Conservation (phyloP, 2,797 vertebrate genomes). For the Pseudochirops cupreus region DNA sequence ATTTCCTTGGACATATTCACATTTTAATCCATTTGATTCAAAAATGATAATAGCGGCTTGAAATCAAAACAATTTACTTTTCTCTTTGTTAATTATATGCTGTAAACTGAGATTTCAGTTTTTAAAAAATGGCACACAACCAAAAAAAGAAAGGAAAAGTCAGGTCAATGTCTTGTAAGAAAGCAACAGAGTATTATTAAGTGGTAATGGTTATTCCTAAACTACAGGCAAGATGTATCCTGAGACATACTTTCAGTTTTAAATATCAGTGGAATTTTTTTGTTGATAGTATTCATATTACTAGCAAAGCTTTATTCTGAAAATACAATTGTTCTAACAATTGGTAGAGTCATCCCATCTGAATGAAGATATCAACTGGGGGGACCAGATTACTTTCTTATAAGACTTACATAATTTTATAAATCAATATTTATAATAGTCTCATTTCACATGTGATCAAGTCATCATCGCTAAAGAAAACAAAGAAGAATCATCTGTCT, state of each 20-base stretch:
- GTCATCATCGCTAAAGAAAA: constrained; percentile 20
- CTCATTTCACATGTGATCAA: constrained; percentile 34
- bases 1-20: neutral
- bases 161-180: constrained; percentile 24
- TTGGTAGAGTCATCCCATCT: neutral
- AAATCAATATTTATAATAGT: constrained; percentile 45
- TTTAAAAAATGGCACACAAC: neutral
- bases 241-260: constrained; percentile 40
- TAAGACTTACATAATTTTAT: constrained; percentile 27
- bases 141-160: constrained; percentile 18
- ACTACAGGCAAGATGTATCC: constrained; percentile 30
- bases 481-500: constrained; percentile 34
- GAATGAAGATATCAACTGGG: neutral
- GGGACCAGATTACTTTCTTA: constrained; percentile 15
- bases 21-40: constrained; percentile 32
- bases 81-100: constrained; percentile 5
- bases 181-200: constrained; percentile 40
- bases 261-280: constrained; percentile 52
- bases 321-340: constrained; percentile 29
- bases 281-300: constrained; percentile 53
- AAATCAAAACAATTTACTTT: constrained; percentile 48
- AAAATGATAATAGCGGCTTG: constrained; percentile 44
- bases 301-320: constrained; percentile 34
- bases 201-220: constrained; percentile 40
- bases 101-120: constrained; percentile 46